phyloP scores from a whole-genome alignment of 2,888 invertebrate species.

The Ophion slaviceki region DNA sequence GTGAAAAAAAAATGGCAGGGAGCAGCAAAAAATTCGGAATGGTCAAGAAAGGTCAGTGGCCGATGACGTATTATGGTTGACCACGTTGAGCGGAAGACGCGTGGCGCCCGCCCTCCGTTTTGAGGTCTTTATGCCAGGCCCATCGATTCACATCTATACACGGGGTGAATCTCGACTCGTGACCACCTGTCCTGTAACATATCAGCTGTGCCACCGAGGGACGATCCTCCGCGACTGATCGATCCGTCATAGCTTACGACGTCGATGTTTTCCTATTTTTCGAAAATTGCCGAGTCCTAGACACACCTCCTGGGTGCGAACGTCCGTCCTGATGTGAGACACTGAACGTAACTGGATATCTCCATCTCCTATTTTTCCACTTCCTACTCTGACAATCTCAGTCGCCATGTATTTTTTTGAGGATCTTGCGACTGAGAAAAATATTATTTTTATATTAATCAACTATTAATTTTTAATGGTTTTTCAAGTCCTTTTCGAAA shows the following conservation, averaged over 20 bases:
- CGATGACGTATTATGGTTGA: conserved; percentile 60
- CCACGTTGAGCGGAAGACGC: conserved; percentile 47
- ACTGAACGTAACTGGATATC: background rate
- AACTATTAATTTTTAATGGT: no score
- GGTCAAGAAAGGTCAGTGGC: conserved; percentile 50
- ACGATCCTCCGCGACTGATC: conserved; percentile 70
- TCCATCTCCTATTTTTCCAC: no score
- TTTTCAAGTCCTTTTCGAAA: no score
- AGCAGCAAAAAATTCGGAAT: conserved; percentile 22
- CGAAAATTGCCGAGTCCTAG: conserved; percentile 12
- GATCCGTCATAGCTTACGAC: conserved; percentile 77
- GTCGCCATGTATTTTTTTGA: no score
- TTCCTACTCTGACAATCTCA: no score
- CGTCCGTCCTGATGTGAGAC: conserved; percentile 10
- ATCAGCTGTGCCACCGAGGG: conserved; percentile 39
- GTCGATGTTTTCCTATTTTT: conserved; percentile 21
- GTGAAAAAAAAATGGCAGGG: conserved; percentile 2
- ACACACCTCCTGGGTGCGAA: background rate
- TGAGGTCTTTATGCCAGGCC: conserved; percentile 61
- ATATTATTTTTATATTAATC: no score
- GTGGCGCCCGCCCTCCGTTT: conserved; percentile 62
- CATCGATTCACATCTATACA: conserved; percentile 34
- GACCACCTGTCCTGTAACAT: conserved; percentile 11
- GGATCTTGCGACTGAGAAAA: no score
- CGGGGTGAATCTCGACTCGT: conserved; percentile 1